Percentiles rank a stretch among this genome's conserved stretches.
Conservation (phyloP, 2,888 invertebrate genomes). For the Germaria angustata region DNA sequence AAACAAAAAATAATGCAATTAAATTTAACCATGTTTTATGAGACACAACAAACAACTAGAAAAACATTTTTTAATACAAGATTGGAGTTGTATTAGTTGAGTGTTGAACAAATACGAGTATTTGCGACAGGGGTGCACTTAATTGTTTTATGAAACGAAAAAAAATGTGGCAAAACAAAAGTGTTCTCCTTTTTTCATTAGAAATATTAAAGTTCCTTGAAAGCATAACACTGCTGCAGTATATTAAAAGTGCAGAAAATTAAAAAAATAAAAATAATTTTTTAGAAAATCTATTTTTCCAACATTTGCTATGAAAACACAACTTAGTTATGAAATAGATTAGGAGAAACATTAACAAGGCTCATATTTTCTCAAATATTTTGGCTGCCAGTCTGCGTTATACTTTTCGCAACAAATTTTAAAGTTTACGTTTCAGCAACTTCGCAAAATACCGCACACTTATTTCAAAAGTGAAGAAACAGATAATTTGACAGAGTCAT, state of each 20-base stretch:
- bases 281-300: background rate
- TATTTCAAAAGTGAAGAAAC: no score
- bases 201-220: background rate
- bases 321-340: background rate
- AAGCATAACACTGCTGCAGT: background rate
- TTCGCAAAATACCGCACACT: no score
- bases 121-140: constrained; percentile 58
- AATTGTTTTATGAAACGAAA: constrained; percentile 43
- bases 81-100: constrained; percentile 32
- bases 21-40: constrained; percentile 56
- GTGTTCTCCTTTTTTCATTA: background rate
- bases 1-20: constrained; percentile 49
- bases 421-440: no score
- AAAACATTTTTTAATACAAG: background rate
- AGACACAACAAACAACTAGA: constrained; percentile 13
- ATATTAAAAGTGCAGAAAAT: constrained; percentile 1
- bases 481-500: no score
- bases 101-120: constrained; percentile 57
- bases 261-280: background rate
- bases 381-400: no score
- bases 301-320: background rate
- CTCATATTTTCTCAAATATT: no score
- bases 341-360: background rate
- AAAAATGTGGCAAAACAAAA: constrained; percentile 5
- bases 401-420: no score